phyloP scores from a whole-genome alignment of 2,797 vertebrate genomes.

The Cetoscarus ocellatus region DNA sequence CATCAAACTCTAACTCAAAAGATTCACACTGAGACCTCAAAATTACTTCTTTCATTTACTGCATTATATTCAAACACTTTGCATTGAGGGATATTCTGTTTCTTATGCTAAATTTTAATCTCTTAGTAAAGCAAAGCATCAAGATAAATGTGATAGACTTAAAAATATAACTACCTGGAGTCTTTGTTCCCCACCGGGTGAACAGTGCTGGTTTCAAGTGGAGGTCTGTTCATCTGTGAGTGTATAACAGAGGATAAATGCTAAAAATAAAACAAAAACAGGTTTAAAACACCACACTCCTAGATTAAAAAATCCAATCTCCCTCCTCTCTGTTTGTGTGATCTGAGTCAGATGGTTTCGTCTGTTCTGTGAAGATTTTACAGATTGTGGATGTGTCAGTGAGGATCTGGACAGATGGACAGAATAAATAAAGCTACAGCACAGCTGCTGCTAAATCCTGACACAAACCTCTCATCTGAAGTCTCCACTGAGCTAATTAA shows the following conservation, averaged over 20 bases:
- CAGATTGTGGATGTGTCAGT: conserved; percentile 61
- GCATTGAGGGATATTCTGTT: too few species aligned
- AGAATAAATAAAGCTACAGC: conserved; percentile 40
- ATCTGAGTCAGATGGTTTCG: conserved; percentile 44
- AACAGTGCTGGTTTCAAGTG: too few species aligned
- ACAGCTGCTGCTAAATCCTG: conserved; percentile 24
- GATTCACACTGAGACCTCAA: too few species aligned
- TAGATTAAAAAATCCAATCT: conserved; percentile 11
- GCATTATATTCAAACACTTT: too few species aligned
- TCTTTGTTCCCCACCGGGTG: too few species aligned
- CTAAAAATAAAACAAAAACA: not conserved
- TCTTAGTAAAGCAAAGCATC: too few species aligned
- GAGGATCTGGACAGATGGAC: conserved; percentile 60
- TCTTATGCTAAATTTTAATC: too few species aligned
- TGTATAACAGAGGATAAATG: not conserved
- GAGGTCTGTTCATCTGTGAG: not conserved
- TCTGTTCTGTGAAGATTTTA: conserved; percentile 59
- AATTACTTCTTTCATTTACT: too few species aligned
- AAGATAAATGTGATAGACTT: too few species aligned
- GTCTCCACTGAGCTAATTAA: not conserved
- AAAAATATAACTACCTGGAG: too few species aligned
- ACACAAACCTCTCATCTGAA: conserved; percentile 1
- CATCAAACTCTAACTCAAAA: too few species aligned
- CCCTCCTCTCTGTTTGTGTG: conserved; percentile 28
- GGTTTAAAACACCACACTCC: not conserved